phyloP scores from a whole-genome alignment of 2,888 invertebrate species.

The Linnaemya vulpina region DNA sequence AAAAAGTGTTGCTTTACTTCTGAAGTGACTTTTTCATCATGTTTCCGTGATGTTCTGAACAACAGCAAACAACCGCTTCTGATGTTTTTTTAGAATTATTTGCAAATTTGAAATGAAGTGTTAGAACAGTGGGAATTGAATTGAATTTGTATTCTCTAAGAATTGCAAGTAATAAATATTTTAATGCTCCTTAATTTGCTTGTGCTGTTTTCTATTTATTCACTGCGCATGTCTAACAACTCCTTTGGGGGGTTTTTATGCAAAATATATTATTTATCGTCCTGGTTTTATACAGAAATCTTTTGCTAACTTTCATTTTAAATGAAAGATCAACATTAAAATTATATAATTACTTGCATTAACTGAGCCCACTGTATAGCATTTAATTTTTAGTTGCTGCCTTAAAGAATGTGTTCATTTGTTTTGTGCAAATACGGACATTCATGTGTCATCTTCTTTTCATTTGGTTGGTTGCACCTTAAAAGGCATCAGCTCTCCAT shows the following conservation, averaged over 20 bases:
- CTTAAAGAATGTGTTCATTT: conserved; percentile 26
- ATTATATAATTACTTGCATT: neutral
- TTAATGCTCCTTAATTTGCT: too few relatives aligned
- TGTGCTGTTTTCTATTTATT: too few relatives aligned
- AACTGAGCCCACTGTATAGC: neutral
- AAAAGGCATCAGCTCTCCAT: conserved; percentile 40
- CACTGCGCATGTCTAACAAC: too few relatives aligned
- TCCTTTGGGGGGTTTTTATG: too few relatives aligned
- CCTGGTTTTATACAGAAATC: neutral
- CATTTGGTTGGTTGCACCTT: conserved; percentile 66
- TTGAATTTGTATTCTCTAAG: too few relatives aligned
- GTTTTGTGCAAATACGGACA: conserved; percentile 49
- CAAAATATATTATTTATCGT: too few relatives aligned
- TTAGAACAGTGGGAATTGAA: neutral
- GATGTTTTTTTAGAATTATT: conserved; percentile 36
- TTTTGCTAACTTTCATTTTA: neutral
- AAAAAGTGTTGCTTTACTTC: conserved; percentile 53
- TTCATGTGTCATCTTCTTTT: conserved; percentile 63
- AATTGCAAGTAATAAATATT: too few relatives aligned
- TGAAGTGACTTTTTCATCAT: conserved; percentile 55
- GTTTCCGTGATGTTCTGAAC: conserved; percentile 42
- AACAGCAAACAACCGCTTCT: conserved; percentile 50
- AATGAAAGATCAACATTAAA: neutral
- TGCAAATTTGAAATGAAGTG: neutral
- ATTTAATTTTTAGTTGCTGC: neutral